phyloP scores from a whole-genome alignment of 2,797 vertebrate species.

The Argya squamiceps region DNA sequence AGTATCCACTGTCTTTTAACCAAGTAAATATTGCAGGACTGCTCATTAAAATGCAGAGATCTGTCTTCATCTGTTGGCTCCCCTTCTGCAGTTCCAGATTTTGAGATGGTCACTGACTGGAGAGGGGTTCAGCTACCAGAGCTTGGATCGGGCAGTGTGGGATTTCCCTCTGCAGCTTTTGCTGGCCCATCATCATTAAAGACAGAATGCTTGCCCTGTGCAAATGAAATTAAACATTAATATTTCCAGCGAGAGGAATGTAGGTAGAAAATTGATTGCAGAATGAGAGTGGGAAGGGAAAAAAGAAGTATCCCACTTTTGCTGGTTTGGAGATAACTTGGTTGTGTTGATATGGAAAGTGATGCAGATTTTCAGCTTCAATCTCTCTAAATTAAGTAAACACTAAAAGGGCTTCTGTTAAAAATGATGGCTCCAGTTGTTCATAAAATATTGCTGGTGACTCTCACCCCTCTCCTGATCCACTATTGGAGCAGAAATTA shows the following conservation, averaged over 20 bases:
- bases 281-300: not conserved
- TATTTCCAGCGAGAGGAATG: not conserved
- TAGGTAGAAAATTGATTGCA: not conserved
- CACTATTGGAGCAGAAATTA: not conserved
- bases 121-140: not conserved
- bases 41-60: not conserved
- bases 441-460: not conserved
- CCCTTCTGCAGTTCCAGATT: not conserved
- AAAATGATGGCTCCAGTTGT: not conserved
- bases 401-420: not conserved
- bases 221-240: not conserved
- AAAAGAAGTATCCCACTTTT: rapidly evolving
- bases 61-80: not conserved
- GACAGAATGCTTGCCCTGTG: not conserved
- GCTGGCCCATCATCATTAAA: not conserved
- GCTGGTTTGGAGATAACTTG: not conserved
- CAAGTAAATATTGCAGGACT: constrained; percentile 34
- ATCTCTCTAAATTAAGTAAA: not conserved
- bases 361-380: not conserved
- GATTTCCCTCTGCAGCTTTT: not conserved
- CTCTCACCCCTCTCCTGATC: not conserved
- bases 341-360: not conserved
- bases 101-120: not conserved
- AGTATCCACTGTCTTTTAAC: constrained; percentile 19
- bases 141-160: not conserved